Conservation (phyloP, 2,888 invertebrate genomes). For the Octonoba sinensis region DNA sequence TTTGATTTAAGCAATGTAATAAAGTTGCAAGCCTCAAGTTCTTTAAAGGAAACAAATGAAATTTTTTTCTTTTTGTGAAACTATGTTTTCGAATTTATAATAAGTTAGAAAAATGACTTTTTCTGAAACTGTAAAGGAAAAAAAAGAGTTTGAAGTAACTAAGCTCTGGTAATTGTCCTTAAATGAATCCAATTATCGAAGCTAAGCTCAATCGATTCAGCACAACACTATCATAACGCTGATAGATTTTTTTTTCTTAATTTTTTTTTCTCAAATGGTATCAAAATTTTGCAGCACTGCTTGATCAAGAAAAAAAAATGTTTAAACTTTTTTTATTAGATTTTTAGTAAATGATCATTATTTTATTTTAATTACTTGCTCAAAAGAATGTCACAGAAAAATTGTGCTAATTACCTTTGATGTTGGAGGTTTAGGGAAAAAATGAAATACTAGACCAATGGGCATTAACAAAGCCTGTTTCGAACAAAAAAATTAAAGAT, state of each 20-base stretch:
- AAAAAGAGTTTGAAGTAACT: slow-evolving; percentile 15
- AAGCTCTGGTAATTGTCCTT: slow-evolving; percentile 24
- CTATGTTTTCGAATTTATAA: too few relatives aligned
- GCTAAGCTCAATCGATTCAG: slow-evolving; percentile 21
- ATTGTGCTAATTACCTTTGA: slow-evolving; percentile 52
- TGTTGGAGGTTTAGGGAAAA: slow-evolving; percentile 12
- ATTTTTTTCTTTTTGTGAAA: too few relatives aligned
- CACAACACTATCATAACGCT: not conserved
- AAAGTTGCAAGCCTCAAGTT: too few relatives aligned
- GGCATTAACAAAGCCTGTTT: not conserved
- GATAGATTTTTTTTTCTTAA: not conserved
- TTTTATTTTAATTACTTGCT: slow-evolving; percentile 47
- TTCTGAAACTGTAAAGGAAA: not conserved
- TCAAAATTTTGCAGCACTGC: too few relatives aligned
- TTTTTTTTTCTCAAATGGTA: slow-evolving; percentile 11
- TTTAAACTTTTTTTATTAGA: not conserved
- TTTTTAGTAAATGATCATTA: slow-evolving; percentile 37
- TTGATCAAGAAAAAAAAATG: not conserved
- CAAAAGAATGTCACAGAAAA: slow-evolving; percentile 20
- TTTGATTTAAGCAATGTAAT: too few relatives aligned
- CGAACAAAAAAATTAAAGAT: slow-evolving; percentile 9
- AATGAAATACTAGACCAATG: slow-evolving; percentile 4
- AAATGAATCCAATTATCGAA: slow-evolving; percentile 50
- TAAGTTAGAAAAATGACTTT: too few relatives aligned
- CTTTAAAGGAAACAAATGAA: too few relatives aligned